These are phyloP conservation scores for Sander lucioperca DNA, from an alignment of 2,113 vertebrate species.

Conservation along the genomic window DNA sequence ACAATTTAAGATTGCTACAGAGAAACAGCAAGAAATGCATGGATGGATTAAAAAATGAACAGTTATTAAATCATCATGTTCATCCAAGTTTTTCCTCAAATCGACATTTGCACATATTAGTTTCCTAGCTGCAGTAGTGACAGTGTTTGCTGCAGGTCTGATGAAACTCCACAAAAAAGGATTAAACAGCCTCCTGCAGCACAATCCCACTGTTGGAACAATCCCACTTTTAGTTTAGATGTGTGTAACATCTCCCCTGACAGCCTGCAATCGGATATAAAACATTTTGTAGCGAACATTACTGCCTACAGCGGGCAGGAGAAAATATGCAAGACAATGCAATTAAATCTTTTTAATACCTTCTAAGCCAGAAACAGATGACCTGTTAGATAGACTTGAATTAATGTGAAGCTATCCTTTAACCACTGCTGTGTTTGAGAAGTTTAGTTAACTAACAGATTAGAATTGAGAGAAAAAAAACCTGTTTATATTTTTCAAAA, in stretches of 20 bases:
- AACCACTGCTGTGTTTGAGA: background rate
- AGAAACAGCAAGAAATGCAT: background rate
- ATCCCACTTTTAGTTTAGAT: too few species aligned
- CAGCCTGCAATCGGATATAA: too few species aligned
- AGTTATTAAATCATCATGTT: background rate
- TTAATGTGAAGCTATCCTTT: background rate
- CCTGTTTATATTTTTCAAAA: background rate
- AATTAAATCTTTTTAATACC: background rate
- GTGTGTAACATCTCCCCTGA: too few species aligned
- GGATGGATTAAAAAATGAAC: background rate
- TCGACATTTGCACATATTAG: too few species aligned
- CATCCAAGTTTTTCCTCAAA: too few species aligned
- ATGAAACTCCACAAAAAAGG: too few species aligned
- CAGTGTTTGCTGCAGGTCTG: background rate
- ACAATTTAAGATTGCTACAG: background rate
- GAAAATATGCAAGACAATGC: too few species aligned
- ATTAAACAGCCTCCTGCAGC: too few species aligned
- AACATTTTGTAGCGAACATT: too few species aligned
- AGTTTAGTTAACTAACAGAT: background rate
- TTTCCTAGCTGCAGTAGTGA: too few species aligned
- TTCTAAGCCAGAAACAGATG: background rate
- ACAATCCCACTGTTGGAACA: too few species aligned
- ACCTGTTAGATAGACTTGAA: background rate
- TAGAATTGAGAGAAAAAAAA: background rate
- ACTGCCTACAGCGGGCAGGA: too few species aligned